These are phyloP conservation scores for Eupithecia exiguata DNA, from an alignment of 2,888 invertebrate species.

Conservation along the genomic window DNA sequence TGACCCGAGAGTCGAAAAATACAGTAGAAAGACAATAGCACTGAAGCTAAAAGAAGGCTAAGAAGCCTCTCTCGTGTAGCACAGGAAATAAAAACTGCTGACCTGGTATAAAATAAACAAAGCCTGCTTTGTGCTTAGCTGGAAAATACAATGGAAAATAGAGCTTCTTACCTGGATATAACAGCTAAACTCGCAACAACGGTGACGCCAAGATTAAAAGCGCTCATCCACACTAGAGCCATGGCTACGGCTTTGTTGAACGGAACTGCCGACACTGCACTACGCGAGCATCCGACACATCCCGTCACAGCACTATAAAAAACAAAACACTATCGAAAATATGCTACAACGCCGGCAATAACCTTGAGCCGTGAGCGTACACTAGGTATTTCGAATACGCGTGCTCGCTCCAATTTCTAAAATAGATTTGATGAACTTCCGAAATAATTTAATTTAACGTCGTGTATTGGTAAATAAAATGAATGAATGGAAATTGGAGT, in stretches of 20 bases:
- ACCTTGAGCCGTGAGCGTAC: conserved; percentile 25
- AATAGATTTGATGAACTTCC: conserved; percentile 18
- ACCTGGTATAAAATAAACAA: conserved; percentile 32
- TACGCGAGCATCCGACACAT: conserved; percentile 44
- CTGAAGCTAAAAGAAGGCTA: conserved; percentile 12
- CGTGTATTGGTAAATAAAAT: conserved; percentile 23
- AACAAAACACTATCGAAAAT: conserved; percentile 20
- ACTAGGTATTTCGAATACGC: conserved; percentile 26
- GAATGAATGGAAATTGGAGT: conserved; percentile 36
- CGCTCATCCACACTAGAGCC: conserved; percentile 86
- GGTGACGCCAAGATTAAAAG: conserved; percentile 85
- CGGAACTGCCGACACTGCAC: conserved; percentile 49
- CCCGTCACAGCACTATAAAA: conserved; percentile 32
- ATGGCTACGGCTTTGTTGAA: conserved; percentile 65
- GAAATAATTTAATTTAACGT: conserved; percentile 12
- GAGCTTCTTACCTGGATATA: conserved; percentile 34
- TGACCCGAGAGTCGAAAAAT: not conserved
- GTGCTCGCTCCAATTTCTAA: conserved; percentile 21
- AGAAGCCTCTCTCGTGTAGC: not conserved
- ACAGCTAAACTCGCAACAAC: conserved; percentile 86
- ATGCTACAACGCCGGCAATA: conserved; percentile 15
- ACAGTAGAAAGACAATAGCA: not conserved
- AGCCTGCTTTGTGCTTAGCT: conserved; percentile 25
- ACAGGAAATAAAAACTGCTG: conserved; percentile 24
- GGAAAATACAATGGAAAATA: conserved; percentile 17